phyloP scores from a whole-genome alignment of 2,888 invertebrate genomes.

The Syrphus vitripennis region DNA sequence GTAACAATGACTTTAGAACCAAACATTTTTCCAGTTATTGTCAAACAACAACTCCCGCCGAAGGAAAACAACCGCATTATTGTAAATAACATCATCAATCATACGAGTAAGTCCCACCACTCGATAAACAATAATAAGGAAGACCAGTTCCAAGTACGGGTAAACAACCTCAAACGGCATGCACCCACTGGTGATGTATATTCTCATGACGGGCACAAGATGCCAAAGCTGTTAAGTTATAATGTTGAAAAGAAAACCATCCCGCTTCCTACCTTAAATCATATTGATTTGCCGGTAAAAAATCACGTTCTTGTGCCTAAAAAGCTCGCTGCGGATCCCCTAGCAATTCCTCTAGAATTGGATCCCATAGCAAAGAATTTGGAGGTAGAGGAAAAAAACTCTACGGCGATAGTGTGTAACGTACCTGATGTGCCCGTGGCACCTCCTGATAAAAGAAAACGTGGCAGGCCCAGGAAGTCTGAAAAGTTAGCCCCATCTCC shows the following conservation, averaged over 20 bases:
- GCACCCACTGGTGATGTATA: conserved; percentile 18
- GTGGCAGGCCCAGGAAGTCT: conserved; percentile 81
- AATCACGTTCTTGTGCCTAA: conserved; percentile 60
- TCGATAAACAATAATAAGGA: conserved; percentile 57
- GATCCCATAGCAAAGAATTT: conserved; percentile 38
- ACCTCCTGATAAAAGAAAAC: conserved; percentile 78
- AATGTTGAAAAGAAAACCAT: conserved; percentile 31
- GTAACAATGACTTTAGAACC: background rate
- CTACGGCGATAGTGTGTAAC: conserved; percentile 70
- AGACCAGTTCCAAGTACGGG: conserved; percentile 41
- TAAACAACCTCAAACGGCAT: conserved; percentile 60
- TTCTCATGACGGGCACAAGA: conserved; percentile 52
- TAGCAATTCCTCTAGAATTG: conserved; percentile 51
- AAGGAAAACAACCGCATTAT: conserved; percentile 49
- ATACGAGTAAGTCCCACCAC: conserved; percentile 37
- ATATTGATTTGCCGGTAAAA: conserved; percentile 53
- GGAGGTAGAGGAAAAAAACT: conserved; percentile 41
- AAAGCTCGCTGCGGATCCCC: conserved; percentile 48
- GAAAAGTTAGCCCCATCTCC: conserved; percentile 42
- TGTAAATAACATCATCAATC: conserved; percentile 46
- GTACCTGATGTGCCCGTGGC: conserved; percentile 72
- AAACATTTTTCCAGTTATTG: background rate
- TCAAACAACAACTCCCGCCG: background rate
- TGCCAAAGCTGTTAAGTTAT: conserved; percentile 47
- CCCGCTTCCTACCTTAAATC: conserved; percentile 45